Evolutionary conservation across 1,140 invertebrate species (phyloP).

Genomic region (Zaprionus africanus): DNA sequence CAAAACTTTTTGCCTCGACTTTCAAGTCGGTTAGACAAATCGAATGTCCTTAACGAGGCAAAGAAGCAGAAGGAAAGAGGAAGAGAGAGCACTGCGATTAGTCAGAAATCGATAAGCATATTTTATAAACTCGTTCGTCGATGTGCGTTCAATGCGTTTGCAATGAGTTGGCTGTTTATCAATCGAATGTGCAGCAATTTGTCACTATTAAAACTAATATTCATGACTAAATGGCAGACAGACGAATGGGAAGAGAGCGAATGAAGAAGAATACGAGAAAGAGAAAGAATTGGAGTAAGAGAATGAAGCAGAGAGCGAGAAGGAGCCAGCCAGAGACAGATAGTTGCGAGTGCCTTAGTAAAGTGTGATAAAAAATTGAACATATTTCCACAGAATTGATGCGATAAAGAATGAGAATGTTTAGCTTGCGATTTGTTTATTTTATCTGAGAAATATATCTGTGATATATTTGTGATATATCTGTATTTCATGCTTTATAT

Average conservation of each 20-base stretch:
- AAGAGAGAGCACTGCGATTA: slow-evolving; percentile 33
- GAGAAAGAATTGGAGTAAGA: not conserved
- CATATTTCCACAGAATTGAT: too few relatives aligned
- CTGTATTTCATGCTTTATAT: too few relatives aligned
- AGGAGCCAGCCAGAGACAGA: not conserved
- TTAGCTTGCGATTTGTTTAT: too few relatives aligned
- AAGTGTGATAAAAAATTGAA: not conserved
- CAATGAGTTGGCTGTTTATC: slow-evolving; percentile 36
- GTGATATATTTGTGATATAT: too few relatives aligned
- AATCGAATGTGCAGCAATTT: slow-evolving; percentile 46
- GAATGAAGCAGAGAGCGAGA: not conserved
- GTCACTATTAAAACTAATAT: slow-evolving; percentile 47
- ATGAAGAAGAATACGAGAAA: not conserved
- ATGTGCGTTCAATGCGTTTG: not conserved
- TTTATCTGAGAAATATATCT: too few relatives aligned
- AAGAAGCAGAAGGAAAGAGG: not conserved
- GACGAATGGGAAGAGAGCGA: not conserved
- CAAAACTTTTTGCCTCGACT: slow-evolving; percentile 47
- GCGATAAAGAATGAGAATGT: too few relatives aligned
- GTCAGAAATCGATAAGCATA: slow-evolving; percentile 49
- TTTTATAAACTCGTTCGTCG: slow-evolving; percentile 37
- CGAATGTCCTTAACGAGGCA: slow-evolving; percentile 38
- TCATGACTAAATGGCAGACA: slow-evolving; percentile 16
- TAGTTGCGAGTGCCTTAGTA: not conserved
- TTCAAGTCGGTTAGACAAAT: slow-evolving; percentile 34